Evolutionary conservation across 2,888 invertebrate genomes (phyloP), one percentile per base, ranked within the genome.

Genomic region (Herminia tarsipennalis): DNA sequence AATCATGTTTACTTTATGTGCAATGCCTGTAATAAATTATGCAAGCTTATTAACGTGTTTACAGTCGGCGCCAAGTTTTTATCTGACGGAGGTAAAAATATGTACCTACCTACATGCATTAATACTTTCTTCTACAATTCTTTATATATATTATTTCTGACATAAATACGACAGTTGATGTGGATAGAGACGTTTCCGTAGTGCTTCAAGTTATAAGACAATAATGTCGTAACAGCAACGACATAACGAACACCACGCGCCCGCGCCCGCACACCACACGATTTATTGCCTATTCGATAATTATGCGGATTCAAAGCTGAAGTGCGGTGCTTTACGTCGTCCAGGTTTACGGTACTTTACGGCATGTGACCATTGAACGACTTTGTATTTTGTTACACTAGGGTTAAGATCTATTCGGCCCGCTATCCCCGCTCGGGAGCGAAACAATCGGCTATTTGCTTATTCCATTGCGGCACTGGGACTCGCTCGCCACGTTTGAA

Each of bases 211-310:
- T 12, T 9, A 47, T 39, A 62, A 70, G 71, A 75, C 59, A 68
- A 70, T 76, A 62, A 68, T 70, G 68, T 71, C 66, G 72, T 73
- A 64, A 70, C 62, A 68, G 56, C 58, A 60, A 60, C 40, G 60
- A 54, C 57, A 70, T 64, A 66, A 59, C 55, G 56, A 66, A 67
- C 50, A 47, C 54, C n/a, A n/a, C n/a, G n/a, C n/a, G n/a, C 56
- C 63, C 57, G 59, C 61, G 52, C 71, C 70, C 78, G 76, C 77
- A 73, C 78, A 71, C 71, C 58, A 59, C 57, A 71, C 70, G 49
- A 89, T 88, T 88, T 90, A 89, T 88, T 68, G 77, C 82, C 77
- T 79, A 80, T 83, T 77, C 81, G 81, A 88, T 88, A 88, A 88
- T 88, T 88, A 86, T 86, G 78, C 83, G 83, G 84, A 87, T 84